A percentile compares a stretch with the other conserved stretches of the same genome.
These are phyloP conservation scores for Panagrolaimus sp. DNA, from an alignment of 1,140 invertebrate genomes.

Conservation along the genomic window DNA sequence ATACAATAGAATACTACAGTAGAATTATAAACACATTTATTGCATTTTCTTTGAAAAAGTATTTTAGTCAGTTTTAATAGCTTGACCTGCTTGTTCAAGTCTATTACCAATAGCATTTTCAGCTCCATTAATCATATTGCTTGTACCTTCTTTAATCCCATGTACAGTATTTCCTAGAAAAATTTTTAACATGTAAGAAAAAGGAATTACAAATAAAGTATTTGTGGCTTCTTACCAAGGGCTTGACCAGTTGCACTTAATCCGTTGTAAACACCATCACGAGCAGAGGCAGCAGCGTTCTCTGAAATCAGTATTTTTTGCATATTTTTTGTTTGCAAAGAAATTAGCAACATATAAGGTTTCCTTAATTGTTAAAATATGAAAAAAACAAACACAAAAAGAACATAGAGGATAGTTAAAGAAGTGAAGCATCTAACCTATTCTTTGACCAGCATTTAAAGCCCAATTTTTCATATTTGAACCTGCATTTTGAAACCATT, in stretches of 20 bases:
- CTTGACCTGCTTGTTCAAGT: background rate
- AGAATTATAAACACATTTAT: no score
- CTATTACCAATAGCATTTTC: background rate
- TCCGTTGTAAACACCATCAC: slow-evolving; percentile 8
- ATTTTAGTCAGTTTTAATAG: no score
- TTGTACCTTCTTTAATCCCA: background rate
- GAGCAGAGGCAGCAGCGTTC: background rate
- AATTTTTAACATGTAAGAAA: background rate
- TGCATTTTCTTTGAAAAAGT: no score
- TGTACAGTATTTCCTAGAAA: background rate
- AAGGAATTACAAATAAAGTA: background rate
- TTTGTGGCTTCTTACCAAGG: slow-evolving; percentile 9
- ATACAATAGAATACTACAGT: no score
- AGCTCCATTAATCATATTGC: background rate
- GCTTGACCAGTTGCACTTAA: slow-evolving; percentile 10
- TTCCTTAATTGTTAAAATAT: background rate
- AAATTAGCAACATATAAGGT: background rate
- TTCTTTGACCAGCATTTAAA: background rate
- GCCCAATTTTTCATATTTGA: background rate
- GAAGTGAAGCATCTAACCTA: background rate
- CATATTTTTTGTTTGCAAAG: background rate
- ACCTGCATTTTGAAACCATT: background rate
- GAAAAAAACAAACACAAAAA: slow-evolving; percentile 8
- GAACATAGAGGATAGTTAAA: slow-evolving; percentile 1
- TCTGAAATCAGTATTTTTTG: background rate